Evolutionary conservation across 2,113 vertebrate species (phyloP), one percentile per base, ranked within the genome.

Genomic region (Isichthys henryi): DNA sequence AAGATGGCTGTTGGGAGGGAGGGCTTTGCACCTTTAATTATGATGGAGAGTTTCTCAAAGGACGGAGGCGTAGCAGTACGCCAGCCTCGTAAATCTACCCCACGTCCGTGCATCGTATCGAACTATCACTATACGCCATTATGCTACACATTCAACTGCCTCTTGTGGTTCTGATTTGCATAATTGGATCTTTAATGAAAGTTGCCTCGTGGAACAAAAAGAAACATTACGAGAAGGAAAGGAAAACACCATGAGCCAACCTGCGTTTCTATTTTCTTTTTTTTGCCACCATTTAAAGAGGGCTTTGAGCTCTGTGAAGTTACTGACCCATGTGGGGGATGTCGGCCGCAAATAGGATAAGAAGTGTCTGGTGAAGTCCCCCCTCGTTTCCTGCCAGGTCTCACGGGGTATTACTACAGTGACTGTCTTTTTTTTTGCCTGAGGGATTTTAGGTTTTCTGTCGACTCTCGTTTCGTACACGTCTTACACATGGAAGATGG

Each of bases 121-220:
- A 97, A 97, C 96, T 96, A 96, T 96, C 96, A 96, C 97, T 95
- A 96, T 96, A 96, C 96, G 95, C 95, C 96, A 94, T 96, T 96
- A 95, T 96, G 95, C 88, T 95, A 96, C 96, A 94, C 95, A 97
- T 97, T 97, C 97, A 95, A 94, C 97, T 95, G 96, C 96, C 96
- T 96, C 94, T 96, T 95, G 94, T 96, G 95, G 96, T 96, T 95
- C 95, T 95, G 90, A 97, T 98, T 97, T 98, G 96, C 97, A 98
- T 98, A 97, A 99, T 97, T 98, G 97, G 97, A 98, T 97, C 95
- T 97, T 96, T 95, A 97, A 97, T 96, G 97, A 97, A 98, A 97
- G 96, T 97, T 97, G 96, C 97, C 96, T 95, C 92, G 95, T 95
- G 94, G 94, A 96, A 95, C 92, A 94, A 93, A 95, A 91, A 94